Evolutionary conservation across 1,140 invertebrate species (phyloP).

Genomic region (Solen grandis): DNA sequence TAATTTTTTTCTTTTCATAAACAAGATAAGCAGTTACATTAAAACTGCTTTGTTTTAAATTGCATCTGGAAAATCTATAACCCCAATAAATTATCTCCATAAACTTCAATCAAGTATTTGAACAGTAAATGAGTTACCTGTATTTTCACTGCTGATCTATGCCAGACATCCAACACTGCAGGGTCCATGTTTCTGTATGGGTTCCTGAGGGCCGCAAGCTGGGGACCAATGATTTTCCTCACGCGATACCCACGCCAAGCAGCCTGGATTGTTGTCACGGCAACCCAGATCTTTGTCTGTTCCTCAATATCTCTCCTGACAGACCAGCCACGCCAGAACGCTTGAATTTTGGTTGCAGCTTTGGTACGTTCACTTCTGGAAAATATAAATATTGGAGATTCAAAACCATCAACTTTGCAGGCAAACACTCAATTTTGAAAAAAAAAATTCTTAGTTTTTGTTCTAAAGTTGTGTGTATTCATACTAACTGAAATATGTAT

Average conservation of each 20-base stretch:
- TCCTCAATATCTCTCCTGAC: not conserved
- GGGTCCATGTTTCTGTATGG: constrained; percentile 25
- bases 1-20: not conserved
- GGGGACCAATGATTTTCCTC: constrained; percentile 40
- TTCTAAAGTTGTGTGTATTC: no score
- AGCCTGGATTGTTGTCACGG: constrained; percentile 66
- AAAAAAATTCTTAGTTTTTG: no score
- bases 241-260: constrained; percentile 62
- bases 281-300: constrained; percentile 12
- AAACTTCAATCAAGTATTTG: not conserved
- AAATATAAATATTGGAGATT: no score
- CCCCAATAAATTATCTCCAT: no score
- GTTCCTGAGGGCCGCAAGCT: not conserved
- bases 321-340: not conserved
- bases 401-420: no score
- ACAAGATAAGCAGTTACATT: constrained; percentile 1
- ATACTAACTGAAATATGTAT: no score
- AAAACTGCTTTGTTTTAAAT: no score
- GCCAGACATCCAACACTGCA: constrained; percentile 50
- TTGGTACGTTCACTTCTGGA: not conserved
- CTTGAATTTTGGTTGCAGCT: constrained; percentile 13
- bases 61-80: no score
- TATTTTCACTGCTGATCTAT: constrained; percentile 65
- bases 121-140: constrained; percentile 60
- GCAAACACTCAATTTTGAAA: no score